Evolutionary conservation across 2,797 vertebrate species (phyloP), one percentile per base, ranked within the genome.

Genomic region (Phoxinus dragarum): DNA sequence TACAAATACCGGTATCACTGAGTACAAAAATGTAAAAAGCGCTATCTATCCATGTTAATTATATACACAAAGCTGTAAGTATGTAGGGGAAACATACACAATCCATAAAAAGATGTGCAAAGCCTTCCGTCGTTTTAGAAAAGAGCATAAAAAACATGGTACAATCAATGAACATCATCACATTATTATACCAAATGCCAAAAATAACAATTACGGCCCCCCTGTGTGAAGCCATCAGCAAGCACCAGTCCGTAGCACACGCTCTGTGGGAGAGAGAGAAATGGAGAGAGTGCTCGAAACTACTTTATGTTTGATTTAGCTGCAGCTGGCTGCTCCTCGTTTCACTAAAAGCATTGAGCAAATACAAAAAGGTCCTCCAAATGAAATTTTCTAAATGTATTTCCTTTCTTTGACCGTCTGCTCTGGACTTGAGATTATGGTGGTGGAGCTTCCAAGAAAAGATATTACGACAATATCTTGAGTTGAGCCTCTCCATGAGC

Each of bases 141-240:
- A 40, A 36, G n/a, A 84, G 73, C 47, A 31, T 47, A 64, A 54
- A 42, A 68, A 42, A 68, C 16, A 76, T 64, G 71, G 21, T 84
- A 86, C 85, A 74, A 82, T 31, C 76, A 77, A 86, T 59, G 38
- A 80, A 75, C 61, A 74, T 84, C 81, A 90, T 89, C 81, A 86
- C 77, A 80, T 90, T 82, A 86, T 59, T 47, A 84, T 84, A 61
- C 11, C 44, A 84, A 84, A 83, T 31, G 72, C 73, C 84, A 74
- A 88, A 86, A 86, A 89, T 89, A 88, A 86, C 85, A 87, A 77
- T 56, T 68, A 38, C 12, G 5, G 31, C 47, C 75, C 69, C 64
- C 77, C 54, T 69, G 75, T 81, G 87, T 47, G 86, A 87, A 82
- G 38, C 80, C 40, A 36, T 80, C 64, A 83, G 69, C 68, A 84